Base-by-base conservation (phyloP, 2,888 invertebrate species). In the Scrobipalpa costella region DNA sequence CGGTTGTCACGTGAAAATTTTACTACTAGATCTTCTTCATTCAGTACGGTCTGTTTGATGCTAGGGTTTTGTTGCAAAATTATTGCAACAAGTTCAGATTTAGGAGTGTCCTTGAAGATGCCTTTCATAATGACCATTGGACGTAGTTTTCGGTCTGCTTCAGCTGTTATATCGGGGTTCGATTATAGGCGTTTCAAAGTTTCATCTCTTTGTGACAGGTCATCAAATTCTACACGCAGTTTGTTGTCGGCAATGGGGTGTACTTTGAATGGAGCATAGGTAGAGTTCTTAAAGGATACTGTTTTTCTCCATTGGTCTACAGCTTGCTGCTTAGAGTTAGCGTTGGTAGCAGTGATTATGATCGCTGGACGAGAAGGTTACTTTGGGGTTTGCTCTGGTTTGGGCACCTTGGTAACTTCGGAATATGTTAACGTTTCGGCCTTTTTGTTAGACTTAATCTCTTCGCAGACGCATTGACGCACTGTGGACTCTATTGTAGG, bases 71-170 rank as follows among this genome's bases (percentile, higher is more conserved):
- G n/a, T n/a, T n/a, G n/a, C n/a, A n/a, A n/a, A n/a, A n/a, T n/a
- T n/a, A n/a, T n/a, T n/a, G n/a, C n/a, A n/a, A n/a, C n/a, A n/a
- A n/a, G n/a, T 19, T 57, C 57, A 33, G n/a, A n/a, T n/a, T 27
- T 3, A 6, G 57, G 27, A 8, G 34, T 21, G 7, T 27, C 34
- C 7, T n/a, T 13, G 9, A 13, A 34, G 1, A 57, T 34, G 1
- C 63, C 63, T 17, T 63, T 63, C 2, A 63, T 21, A 0, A 60
- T 38, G 33, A 63, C 1, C 63, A 63, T 63, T 2, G 63, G 63
- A 9, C 7, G 13, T 2, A 63, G 57, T 13, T 21, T 61, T 11
- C 15, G 33, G 11, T 52, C 15, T 1, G 55, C n/a, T 21, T 63
- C 60, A 1, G 57, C 63, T 7, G n/a, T 27, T 13, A 63, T 17